These are phyloP conservation scores for Aldrovandia affinis DNA, from an alignment of 2,797 vertebrate genomes.

Conservation along the genomic window DNA sequence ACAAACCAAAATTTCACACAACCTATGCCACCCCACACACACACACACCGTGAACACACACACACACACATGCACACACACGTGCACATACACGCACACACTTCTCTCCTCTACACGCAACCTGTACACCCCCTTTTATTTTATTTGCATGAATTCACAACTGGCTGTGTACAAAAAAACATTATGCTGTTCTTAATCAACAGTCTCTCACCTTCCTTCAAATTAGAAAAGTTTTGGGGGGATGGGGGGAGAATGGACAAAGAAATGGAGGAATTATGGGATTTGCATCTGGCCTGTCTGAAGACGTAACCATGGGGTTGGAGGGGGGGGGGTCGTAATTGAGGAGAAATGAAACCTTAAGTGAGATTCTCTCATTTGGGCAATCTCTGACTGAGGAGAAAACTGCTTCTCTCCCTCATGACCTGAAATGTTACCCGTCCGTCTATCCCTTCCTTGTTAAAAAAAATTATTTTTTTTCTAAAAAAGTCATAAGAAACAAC, in stretches of 20 bases:
- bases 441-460: too few relatives aligned
- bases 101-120: constrained; percentile 8
- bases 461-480: too few relatives aligned
- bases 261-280: not conserved
- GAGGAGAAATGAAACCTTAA: not conserved
- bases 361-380: not conserved
- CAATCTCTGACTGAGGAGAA: too few relatives aligned
- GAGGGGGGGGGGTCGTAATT: not conserved
- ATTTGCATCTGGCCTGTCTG: not conserved
- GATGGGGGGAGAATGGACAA: not conserved
- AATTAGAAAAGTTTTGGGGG: constrained; percentile 19
- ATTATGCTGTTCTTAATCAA: not conserved
- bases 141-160: constrained; percentile 6
- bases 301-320: not conserved
- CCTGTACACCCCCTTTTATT: constrained; percentile 14
- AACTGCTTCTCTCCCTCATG: too few relatives aligned
- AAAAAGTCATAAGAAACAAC: not conserved
- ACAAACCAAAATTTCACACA: constrained; percentile 37
- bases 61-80: not conserved
- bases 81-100: not conserved
- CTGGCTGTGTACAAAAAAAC: constrained; percentile 11
- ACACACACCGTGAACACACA: constrained; percentile 8
- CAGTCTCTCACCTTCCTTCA: not conserved
- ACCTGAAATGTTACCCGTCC: too few relatives aligned
- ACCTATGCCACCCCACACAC: constrained; percentile 38